phyloP scores from a whole-genome alignment of 2,797 vertebrate genomes.

The Champsocephalus esox region DNA sequence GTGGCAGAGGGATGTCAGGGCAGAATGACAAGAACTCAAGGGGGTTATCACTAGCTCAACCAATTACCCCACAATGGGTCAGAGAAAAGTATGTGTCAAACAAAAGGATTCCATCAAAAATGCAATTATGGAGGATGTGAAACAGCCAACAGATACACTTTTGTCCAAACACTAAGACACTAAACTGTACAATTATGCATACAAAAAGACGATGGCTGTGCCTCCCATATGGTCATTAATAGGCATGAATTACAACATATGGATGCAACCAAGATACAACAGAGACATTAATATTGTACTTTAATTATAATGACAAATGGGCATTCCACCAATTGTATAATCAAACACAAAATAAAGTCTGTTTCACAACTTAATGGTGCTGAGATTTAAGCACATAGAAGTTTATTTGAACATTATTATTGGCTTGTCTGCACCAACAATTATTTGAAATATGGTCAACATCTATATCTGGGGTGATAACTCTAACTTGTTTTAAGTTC shows the following conservation, averaged over 20 bases:
- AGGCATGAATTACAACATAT: conserved; percentile 7
- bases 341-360: background rate
- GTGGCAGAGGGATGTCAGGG: conserved; percentile 69
- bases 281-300: background rate
- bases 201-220: background rate
- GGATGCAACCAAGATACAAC: background rate
- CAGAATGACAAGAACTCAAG: conserved; percentile 74
- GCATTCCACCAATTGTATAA: background rate
- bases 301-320: background rate
- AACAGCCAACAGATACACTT: conserved; percentile 47
- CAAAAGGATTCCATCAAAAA: conserved; percentile 69
- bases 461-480: background rate
- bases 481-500: background rate
- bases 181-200: conserved; percentile 7
- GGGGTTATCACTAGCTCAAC: conserved; percentile 74
- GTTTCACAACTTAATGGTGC: background rate
- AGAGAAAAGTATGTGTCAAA: conserved; percentile 66
- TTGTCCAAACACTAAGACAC: conserved; percentile 41
- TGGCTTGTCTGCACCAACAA: no score
- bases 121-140: conserved; percentile 67
- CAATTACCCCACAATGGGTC: conserved; percentile 77
- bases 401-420: background rate
- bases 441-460: background rate
- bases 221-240: conserved; percentile 4
- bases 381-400: no score